Base-by-base conservation (phyloP, 2,113 vertebrate genomes). In the Triplophysa rosa region DNA sequence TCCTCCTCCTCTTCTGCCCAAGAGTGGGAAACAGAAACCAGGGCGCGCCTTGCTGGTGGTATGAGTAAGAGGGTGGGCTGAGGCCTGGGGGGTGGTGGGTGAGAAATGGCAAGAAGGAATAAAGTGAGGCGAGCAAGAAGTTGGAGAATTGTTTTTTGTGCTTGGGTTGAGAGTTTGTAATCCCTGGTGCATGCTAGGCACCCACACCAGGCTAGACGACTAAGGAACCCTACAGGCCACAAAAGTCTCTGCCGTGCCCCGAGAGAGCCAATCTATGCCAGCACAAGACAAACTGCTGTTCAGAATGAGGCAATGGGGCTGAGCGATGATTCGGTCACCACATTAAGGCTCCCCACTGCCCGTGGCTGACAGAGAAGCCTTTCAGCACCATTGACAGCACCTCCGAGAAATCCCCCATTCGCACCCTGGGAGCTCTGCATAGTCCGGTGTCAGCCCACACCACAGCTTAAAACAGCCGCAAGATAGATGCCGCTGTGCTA, bases 41-140 rank as follows among this genome's bases (percentile, higher is more conserved):
- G 91, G 83, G 90, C 83, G 75, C 86, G 91, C 91, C 90, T 94
- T 92, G 87, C 92, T 93, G 92, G 92, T 93, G 91, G 91, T 93
- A 88, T 88, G 89, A 89, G 87, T 85, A 70, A 89, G 89, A 89
- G 89, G 89, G 88, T 87, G 87, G 83, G 59, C 52, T 33, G 88
- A 87, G 84, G 63, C 64, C 24, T n/a, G 23, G 67, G 79, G 70
- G 40, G 42, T 2, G 12, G 65, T 85, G 85, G 90, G 91, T 91
- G 89, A 92, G 88, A 92, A 91, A 91, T 92, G 87, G 91, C 90
- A 91, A 91, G 90, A 87, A 86, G 87, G 80, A 88, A 89, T 82
- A 86, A 88, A 66, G 83, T 75, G 75, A 47, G 21, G n/a, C 29
- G 45, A 37, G 56, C 1, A 45, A 68, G 54, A 58, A 52, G 76